These are phyloP conservation scores for Harpalus rufipes DNA, from an alignment of 2,888 invertebrate species.

Conservation along the genomic window DNA sequence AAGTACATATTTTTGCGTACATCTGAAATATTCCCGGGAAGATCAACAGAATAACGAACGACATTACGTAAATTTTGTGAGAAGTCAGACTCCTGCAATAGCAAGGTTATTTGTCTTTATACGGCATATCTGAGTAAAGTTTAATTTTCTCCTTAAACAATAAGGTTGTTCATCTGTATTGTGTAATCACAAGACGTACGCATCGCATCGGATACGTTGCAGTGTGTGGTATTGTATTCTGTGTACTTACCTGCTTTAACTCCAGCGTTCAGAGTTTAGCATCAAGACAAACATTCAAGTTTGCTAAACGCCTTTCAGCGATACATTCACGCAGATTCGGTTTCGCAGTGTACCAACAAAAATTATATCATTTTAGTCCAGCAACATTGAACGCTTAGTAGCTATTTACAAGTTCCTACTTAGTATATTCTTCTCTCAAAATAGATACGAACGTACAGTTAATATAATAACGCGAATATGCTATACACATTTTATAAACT, in stretches of 20 bases:
- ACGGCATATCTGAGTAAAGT: conserved; percentile 16
- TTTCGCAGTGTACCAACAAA: conserved; percentile 17
- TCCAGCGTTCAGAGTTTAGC: neutral
- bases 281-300: conserved; percentile 29
- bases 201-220: neutral
- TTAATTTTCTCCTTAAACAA: conserved; percentile 41
- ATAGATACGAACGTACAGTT: too few relatives aligned
- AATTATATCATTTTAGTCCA: neutral
- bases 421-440: too few relatives aligned
- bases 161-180: conserved; percentile 20
- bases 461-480: too few relatives aligned
- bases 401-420: too few relatives aligned
- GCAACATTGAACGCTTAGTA: too few relatives aligned
- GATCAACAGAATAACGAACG: too few relatives aligned
- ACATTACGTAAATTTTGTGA: too few relatives aligned
- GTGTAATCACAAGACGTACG: conserved; percentile 30
- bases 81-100: neutral
- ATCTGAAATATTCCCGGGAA: too few relatives aligned
- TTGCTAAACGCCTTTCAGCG: conserved; percentile 29
- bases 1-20: too few relatives aligned
- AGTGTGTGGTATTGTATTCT: neutral
- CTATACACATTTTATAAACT: too few relatives aligned
- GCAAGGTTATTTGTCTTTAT: conserved; percentile 4
- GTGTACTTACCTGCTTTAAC: conserved; percentile 41
- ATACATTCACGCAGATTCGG: conserved; percentile 13